These are phyloP conservation scores for Dryococelus australis DNA, from an alignment of 2,888 invertebrate species.

Conservation along the genomic window DNA sequence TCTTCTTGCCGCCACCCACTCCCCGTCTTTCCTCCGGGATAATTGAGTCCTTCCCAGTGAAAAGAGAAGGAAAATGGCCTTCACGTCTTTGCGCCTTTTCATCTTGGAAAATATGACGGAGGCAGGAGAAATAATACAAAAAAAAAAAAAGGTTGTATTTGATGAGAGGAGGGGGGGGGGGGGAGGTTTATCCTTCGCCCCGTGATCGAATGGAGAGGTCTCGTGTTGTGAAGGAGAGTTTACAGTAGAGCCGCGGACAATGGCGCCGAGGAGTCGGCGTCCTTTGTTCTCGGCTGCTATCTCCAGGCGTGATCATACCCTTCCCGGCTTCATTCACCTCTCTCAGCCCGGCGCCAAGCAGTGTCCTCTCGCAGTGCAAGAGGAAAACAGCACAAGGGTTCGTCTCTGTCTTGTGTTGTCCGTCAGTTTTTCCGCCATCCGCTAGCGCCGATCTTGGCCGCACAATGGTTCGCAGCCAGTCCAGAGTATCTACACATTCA, in stretches of 20 bases:
- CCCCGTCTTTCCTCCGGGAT: not conserved
- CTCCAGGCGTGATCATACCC: not conserved
- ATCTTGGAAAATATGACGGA: not conserved
- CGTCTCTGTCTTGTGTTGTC: too few relatives aligned
- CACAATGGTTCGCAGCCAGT: too few relatives aligned
- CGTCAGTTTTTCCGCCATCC: too few relatives aligned
- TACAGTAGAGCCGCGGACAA: not conserved
- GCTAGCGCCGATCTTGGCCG: too few relatives aligned
- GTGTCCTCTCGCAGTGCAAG: too few relatives aligned
- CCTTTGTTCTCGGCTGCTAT: not conserved
- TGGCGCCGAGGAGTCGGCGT: not conserved
- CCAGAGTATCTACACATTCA: too few relatives aligned
- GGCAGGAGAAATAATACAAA: not conserved
- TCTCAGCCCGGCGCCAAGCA: too few relatives aligned
- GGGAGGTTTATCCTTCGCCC: not conserved
- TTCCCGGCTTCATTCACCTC: too few relatives aligned
- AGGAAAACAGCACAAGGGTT: too few relatives aligned
- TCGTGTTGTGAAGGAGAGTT: not conserved
- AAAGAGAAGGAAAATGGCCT: constrained; percentile 16
- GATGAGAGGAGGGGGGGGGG: too few relatives aligned
- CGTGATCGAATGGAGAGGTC: not conserved
- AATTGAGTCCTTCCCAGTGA: constrained; percentile 10
- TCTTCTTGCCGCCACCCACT: not conserved
- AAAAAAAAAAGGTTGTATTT: not conserved
- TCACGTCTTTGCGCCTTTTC: constrained; percentile 10